Conservation (phyloP, 2,888 invertebrate species). For the Sinhomidia bicolor region DNA sequence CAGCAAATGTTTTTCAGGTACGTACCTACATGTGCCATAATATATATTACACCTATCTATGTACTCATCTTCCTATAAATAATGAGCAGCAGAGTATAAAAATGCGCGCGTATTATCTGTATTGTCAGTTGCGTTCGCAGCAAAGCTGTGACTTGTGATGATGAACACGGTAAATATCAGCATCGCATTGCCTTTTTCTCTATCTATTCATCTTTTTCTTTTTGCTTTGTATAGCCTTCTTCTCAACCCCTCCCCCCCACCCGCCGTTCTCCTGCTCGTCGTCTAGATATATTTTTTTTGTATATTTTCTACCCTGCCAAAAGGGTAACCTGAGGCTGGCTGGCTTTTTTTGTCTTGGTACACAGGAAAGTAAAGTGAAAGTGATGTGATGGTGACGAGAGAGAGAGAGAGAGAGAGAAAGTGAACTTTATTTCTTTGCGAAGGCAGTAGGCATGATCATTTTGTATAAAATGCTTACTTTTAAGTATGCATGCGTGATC, state of each 20-base stretch:
- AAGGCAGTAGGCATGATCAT: neutral
- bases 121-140: neutral
- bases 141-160: neutral
- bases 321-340: neutral
- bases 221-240: too few relatives aligned
- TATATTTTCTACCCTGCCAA: neutral
- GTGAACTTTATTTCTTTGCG: neutral
- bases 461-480: neutral
- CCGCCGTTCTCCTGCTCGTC: too few relatives aligned
- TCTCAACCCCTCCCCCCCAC: too few relatives aligned
- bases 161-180: constrained; percentile 19
- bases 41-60: too few relatives aligned
- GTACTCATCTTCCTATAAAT: too few relatives aligned
- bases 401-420: neutral
- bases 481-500: constrained; percentile 30
- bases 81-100: constrained; percentile 36
- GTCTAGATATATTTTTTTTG: too few relatives aligned
- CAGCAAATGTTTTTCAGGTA: too few relatives aligned
- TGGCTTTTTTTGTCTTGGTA: neutral
- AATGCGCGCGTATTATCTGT: neutral
- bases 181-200: neutral
- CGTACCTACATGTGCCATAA: too few relatives aligned
- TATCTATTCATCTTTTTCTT: neutral
- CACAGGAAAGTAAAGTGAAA: constrained; percentile 7
- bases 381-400: neutral